Conservation (phyloP, 2,888 invertebrate species). For the Petrophora chlorosata region DNA sequence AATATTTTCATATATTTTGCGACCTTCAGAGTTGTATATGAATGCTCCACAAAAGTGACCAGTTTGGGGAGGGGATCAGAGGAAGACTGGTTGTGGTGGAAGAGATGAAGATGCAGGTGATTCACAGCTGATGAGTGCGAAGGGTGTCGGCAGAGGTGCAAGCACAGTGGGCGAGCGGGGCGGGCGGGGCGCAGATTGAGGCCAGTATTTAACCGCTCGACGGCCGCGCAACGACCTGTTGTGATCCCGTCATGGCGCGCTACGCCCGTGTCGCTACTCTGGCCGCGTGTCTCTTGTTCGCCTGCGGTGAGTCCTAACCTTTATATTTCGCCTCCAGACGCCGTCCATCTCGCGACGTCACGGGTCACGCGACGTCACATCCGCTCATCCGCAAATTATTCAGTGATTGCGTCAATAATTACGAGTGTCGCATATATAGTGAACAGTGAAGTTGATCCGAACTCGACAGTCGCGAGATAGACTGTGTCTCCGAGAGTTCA, state of each 20-base stretch:
- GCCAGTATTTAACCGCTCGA: slow-evolving; percentile 82
- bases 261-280: slow-evolving; percentile 83
- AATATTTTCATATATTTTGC: background rate
- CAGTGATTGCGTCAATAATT: slow-evolving; percentile 64
- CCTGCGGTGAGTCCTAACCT: slow-evolving; percentile 83
- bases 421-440: slow-evolving; percentile 68
- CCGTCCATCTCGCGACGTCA: slow-evolving; percentile 78
- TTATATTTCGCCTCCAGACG: slow-evolving; percentile 76
- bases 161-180: slow-evolving; percentile 80
- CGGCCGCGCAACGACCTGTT: slow-evolving; percentile 83
- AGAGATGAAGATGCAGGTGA: slow-evolving; percentile 60
- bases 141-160: slow-evolving; percentile 77
- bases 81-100: slow-evolving; percentile 17
- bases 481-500: slow-evolving; percentile 64
- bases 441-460: slow-evolving; percentile 74
- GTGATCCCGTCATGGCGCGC: slow-evolving; percentile 85
- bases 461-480: slow-evolving; percentile 69
- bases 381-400: slow-evolving; percentile 57
- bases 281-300: slow-evolving; percentile 82
- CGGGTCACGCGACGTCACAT: slow-evolving; percentile 64
- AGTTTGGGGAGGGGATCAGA: slow-evolving; percentile 5
- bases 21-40: background rate
- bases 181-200: slow-evolving; percentile 82
- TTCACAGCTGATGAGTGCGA: slow-evolving; percentile 76
- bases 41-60: background rate